Conservation (phyloP, 1,140 invertebrate genomes). For the Teleopsis dalmanni region DNA sequence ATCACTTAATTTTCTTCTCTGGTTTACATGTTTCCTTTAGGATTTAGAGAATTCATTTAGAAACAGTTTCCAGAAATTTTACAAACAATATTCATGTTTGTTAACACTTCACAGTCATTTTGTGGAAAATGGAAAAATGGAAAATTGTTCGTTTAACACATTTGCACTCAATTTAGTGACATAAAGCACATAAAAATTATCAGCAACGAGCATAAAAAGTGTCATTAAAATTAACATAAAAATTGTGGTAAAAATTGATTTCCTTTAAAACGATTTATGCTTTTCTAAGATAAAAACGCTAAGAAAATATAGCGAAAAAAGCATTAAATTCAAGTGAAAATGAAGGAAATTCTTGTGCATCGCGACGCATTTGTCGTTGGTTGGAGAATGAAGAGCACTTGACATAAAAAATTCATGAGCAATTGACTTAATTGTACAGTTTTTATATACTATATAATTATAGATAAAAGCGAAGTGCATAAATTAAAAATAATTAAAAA, state of each 20-base stretch:
- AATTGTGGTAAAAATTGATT: constrained; percentile 4
- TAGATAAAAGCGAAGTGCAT: too few relatives aligned
- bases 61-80: background rate
- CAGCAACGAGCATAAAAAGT: constrained; percentile 10
- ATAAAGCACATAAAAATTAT: constrained; percentile 7
- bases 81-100: background rate
- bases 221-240: constrained; percentile 11
- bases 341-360: background rate
- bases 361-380: background rate
- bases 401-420: background rate
- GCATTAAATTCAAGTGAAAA: constrained; percentile 1
- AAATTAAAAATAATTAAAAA: too few relatives aligned
- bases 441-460: too few relatives aligned
- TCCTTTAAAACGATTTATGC: too few relatives aligned
- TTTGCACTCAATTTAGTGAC: constrained; percentile 4
- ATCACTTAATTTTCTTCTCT: background rate
- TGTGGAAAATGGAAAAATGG: background rate
- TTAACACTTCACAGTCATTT: background rate
- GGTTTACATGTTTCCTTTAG: background rate
- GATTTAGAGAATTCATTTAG: background rate
- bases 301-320: background rate
- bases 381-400: background rate
- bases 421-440: too few relatives aligned
- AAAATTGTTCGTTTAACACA: constrained; percentile 5
- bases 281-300: background rate